These are phyloP conservation scores for Hecatera dysodea DNA, from an alignment of 2,888 invertebrate genomes.

Conservation along the genomic window DNA sequence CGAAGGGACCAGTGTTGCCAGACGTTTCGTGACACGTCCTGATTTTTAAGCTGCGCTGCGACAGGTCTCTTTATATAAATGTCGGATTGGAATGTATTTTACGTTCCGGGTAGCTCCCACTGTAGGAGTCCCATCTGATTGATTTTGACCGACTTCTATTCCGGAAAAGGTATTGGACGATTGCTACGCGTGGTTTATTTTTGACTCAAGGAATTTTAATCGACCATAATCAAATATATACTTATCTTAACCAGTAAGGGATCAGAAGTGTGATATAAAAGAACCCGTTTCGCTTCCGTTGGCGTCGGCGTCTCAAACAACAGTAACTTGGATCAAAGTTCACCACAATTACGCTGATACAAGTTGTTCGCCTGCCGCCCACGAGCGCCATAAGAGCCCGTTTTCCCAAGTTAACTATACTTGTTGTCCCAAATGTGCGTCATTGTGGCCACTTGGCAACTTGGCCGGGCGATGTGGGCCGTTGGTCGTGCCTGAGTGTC, in stretches of 20 bases:
- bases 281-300: constrained; percentile 53
- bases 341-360: constrained; percentile 44
- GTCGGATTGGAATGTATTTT: constrained; percentile 23
- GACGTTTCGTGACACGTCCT: constrained; percentile 55
- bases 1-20: constrained; percentile 55
- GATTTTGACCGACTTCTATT: constrained; percentile 5
- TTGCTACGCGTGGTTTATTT: not conserved
- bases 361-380: constrained; percentile 45
- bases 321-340: constrained; percentile 54
- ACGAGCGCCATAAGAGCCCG: constrained; percentile 40
- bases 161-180: not conserved
- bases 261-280: constrained; percentile 33
- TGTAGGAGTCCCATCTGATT: not conserved
- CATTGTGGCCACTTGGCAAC: constrained; percentile 47
- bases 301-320: constrained; percentile 14
- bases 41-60: constrained; percentile 41
- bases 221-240: constrained; percentile 16
- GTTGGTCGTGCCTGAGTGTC: constrained; percentile 62
- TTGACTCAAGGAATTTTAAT: not conserved
- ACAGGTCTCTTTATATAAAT: constrained; percentile 47
- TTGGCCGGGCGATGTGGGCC: constrained; percentile 45
- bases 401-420: constrained; percentile 49
- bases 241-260: constrained; percentile 13
- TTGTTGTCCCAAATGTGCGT: constrained; percentile 48
- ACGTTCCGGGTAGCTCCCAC: not conserved